Conservation (phyloP, 2,113 vertebrate species). For the Tetrao urogallus region DNA sequence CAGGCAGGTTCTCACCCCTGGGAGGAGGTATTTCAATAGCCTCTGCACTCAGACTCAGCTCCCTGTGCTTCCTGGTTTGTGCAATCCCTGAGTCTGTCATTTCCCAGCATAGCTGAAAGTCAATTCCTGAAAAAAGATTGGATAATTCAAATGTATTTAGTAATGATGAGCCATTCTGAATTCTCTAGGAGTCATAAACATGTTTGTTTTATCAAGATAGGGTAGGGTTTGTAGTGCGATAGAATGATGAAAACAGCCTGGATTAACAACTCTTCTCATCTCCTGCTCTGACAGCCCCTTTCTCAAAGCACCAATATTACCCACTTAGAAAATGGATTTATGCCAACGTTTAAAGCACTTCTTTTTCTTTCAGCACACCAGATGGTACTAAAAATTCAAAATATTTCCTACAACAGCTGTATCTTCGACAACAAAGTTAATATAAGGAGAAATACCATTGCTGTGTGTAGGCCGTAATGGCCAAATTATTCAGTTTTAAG, state of each 20-base stretch:
- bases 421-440: slow-evolving; percentile 86
- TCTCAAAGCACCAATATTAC: slow-evolving; percentile 70
- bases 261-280: slow-evolving; percentile 63
- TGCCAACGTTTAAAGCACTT: slow-evolving; percentile 72
- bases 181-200: slow-evolving; percentile 6
- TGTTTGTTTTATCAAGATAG: slow-evolving; percentile 52
- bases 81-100: neutral
- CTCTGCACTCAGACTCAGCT: neutral
- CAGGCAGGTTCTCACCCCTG: neutral
- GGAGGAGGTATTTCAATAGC: neutral
- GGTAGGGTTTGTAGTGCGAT: neutral
- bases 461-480: slow-evolving; percentile 51
- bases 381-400: slow-evolving; percentile 84
- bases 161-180: slow-evolving; percentile 19
- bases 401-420: slow-evolving; percentile 85
- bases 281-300: slow-evolving; percentile 51
- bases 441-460: slow-evolving; percentile 63
- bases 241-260: slow-evolving; percentile 52
- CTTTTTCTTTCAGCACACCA: slow-evolving; percentile 79
- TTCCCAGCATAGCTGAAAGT: neutral
- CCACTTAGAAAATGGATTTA: slow-evolving; percentile 74
- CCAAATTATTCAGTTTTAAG: slow-evolving; percentile 64
- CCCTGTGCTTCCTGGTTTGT: neutral
- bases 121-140: neutral
- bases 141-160: neutral